Base-by-base conservation (phyloP, 2,888 invertebrate species). In the Bhutanitis thaidina region DNA sequence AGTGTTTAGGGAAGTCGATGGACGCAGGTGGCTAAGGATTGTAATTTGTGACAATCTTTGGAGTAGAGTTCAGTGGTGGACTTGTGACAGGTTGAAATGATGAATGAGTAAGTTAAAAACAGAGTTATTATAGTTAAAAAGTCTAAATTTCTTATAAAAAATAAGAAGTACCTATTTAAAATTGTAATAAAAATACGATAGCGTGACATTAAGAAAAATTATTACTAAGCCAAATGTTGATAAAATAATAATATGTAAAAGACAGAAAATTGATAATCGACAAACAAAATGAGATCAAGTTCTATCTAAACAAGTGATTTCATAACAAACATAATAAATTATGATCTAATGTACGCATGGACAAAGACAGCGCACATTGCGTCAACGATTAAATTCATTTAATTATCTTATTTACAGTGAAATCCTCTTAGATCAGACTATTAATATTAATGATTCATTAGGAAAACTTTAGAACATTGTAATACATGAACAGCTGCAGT, bases 321-420 rank as follows among this genome's bases (percentile, higher is more conserved):
- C 29, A 20, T 37, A 9, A 20, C 38, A 37, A 36, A 52, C 34
- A 47, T 36, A 41, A 46, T 52, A 43, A 52, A 47, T 52, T 25
- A 47, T 27, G 37, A 37, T 52, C 43, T 37, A 41, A 36, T 25
- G 36, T 20, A 29, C n/a, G 41, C 27, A 15, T 37, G 25, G 14
- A 52, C 52, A 52, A 52, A 52, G 51, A 40, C 43, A 32, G 32
- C 34, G 41, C 29, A 44, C 39, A 41, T 7, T 43, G 34, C 30
- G 45, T 46, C 51, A 45, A 45, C 40, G 40, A 46, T 46, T 41
- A 52, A 47, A 27, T 36, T 41, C 15, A 37, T 52, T 41, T 30
- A 12, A 38, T 46, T 52, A 52, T 52, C 52, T 52, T 52, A 37
- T 52, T 52, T 47, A 47, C 52, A 41, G 20, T 15, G 37, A 52